These are phyloP conservation scores for Protomyctophum bolini DNA, from an alignment of 2,113 vertebrate genomes.

Conservation along the genomic window DNA sequence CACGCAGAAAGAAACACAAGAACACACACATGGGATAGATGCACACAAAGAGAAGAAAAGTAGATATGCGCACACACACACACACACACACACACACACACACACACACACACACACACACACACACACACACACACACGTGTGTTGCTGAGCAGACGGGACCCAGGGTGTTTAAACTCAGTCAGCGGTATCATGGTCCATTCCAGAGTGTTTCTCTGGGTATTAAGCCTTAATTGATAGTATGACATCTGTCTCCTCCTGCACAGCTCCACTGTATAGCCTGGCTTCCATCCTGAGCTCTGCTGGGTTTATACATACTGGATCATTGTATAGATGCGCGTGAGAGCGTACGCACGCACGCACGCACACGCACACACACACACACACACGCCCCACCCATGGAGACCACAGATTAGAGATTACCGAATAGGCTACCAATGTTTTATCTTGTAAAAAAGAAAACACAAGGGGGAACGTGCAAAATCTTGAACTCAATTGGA, in stretches of 20 bases:
- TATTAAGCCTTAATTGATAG: conserved; percentile 71
- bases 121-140: conserved; percentile 3
- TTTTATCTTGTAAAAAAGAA: too few species aligned
- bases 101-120: conserved; percentile 24
- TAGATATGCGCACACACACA: neutral
- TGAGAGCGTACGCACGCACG: neutral
- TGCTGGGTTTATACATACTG: neutral
- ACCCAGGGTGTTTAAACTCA: neutral
- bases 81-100: conserved; percentile 5
- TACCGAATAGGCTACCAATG: too few species aligned
- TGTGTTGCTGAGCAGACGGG: conserved; percentile 34
- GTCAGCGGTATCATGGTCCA: conserved; percentile 53
- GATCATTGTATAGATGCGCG: neutral
- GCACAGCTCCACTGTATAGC: conserved; percentile 25
- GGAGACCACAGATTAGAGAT: too few species aligned
- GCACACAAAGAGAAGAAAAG: neutral
- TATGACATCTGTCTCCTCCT: conserved; percentile 62
- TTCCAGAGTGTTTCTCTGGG: conserved; percentile 55
- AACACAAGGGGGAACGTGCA: too few species aligned
- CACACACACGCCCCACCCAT: too few species aligned
- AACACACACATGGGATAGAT: neutral
- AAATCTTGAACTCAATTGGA: too few species aligned
- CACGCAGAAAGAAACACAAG: neutral
- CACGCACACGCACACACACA: conserved; percentile 1
- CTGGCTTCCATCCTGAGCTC: neutral